A percentile compares a stretch with the other conserved stretches of the same genome.
phyloP scores from a whole-genome alignment of 2,113 vertebrate species.

The Chrysemys picta region DNA sequence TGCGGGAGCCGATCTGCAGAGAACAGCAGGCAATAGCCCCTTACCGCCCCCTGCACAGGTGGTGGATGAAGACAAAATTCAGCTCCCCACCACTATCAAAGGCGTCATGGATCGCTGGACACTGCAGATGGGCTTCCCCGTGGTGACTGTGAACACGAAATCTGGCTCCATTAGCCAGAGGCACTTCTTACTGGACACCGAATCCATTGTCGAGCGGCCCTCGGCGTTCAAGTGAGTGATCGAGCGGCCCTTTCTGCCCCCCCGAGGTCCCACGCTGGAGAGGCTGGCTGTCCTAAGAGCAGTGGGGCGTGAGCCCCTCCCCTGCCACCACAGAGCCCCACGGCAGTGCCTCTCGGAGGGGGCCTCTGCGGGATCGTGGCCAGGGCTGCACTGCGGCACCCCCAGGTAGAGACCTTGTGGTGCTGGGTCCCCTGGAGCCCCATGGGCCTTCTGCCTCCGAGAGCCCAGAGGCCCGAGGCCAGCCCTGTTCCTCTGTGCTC shows the following conservation, averaged over 20 bases:
- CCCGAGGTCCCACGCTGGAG: neutral
- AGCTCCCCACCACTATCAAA: constrained; percentile 13
- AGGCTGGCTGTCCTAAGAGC: too few species aligned
- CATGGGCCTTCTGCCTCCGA: too few species aligned
- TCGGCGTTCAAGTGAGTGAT: constrained; percentile 84
- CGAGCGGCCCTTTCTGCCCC: fast-evolving
- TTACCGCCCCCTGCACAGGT: constrained; percentile 64
- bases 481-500: neutral
- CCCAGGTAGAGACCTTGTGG: neutral
- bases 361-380: too few species aligned
- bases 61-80: fast-evolving
- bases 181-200: constrained; percentile 88
- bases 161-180: constrained; percentile 75
- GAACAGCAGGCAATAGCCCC: fast-evolving
- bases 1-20: fast-evolving
- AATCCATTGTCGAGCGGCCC: constrained; percentile 64
- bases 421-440: neutral
- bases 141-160: constrained; percentile 83
- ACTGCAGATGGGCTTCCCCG: constrained; percentile 94
- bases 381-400: neutral
- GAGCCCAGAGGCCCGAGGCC: too few species aligned
- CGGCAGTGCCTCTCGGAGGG: too few species aligned
- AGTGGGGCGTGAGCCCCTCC: too few species aligned
- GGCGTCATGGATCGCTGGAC: constrained; percentile 92
- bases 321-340: too few species aligned